Evolutionary conservation across 2,113 vertebrate genomes (phyloP), one percentile per base, ranked within the genome.

Genomic region (Hemichromis elongatus): DNA sequence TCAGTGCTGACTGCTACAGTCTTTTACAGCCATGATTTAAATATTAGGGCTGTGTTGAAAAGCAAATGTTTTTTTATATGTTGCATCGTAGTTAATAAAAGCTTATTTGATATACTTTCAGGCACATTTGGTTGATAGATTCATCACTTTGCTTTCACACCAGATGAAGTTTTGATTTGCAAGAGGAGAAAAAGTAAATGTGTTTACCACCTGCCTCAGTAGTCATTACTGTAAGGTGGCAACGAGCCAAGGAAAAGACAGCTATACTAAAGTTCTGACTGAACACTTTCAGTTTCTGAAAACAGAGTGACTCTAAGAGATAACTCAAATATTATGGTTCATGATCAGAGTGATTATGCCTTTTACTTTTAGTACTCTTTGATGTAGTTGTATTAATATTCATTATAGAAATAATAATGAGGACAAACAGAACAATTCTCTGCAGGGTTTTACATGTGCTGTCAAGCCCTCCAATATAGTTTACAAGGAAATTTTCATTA

Each of bases 161-260:
- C 57, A 82, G 88, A 79, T 30, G 28, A 82, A 79, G 68, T 55
- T 92, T 86, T 33, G 56, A 89, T 66, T 80, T 79, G 10, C 13
- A 24, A 77, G 61, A 75, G 13, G 66, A 63, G 33, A 42, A 57
- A 82, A 33, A 50, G 28, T 84, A 86, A 80, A 56, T 80, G 61
- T 52, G 59, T 30, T 79, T 77, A 79, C 24, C 21, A 93, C 73
- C 78, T 82, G 56, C 73, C 83, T 33, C 19, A 37, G 40, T 42
- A 53, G 33, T 82, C 52, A 61, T 19, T 35, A 3, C 68, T 73
- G 68, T 28, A 18, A 35, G 81, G 77, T 86, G 85, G 83, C 90
- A 86, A 68, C 1, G 1, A 82, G 73, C 61, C 45, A 33, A 26
- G 55, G 86, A n/a, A 53, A 53, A 26, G 80, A 80, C n/a, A 70